Conservation (phyloP, 2,113 vertebrate species). For the Zingel zingel region DNA sequence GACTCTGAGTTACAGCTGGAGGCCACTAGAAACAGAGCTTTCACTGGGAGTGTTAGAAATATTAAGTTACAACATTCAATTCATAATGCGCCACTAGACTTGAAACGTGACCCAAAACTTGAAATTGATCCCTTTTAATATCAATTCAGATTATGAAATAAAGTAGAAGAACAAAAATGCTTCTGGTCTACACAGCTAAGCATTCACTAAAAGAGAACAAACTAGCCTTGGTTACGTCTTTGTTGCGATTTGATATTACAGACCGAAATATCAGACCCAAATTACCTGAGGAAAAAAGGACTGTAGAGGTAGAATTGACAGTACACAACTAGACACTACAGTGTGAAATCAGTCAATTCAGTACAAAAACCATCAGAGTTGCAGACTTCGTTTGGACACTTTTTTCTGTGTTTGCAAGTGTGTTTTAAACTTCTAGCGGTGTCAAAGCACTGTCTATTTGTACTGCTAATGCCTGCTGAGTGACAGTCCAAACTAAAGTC, state of each 20-base stretch:
- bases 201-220: background rate
- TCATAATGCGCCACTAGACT: constrained; percentile 13
- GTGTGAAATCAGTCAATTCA: constrained; percentile 12
- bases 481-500: constrained; percentile 51
- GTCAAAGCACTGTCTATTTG: constrained; percentile 32
- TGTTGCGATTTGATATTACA: background rate
- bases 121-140: constrained; percentile 14
- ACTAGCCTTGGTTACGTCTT: background rate
- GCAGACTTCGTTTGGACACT: background rate
- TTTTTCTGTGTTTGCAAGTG: background rate
- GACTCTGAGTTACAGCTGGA: constrained; percentile 65
- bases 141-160: constrained; percentile 22
- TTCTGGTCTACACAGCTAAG: background rate
- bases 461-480: constrained; percentile 28
- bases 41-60: constrained; percentile 52
- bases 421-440: background rate
- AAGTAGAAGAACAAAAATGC: constrained; percentile 27
- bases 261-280: background rate
- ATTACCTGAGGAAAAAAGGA: background rate
- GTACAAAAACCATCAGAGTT: background rate
- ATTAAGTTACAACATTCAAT: constrained; percentile 65
- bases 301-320: background rate
- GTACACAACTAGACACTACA: background rate
- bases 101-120: constrained; percentile 57
- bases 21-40: constrained; percentile 59